Evolutionary conservation across 2,888 invertebrate genomes (phyloP), one percentile per base, ranked within the genome.

Genomic region (Spialia ferax): DNA sequence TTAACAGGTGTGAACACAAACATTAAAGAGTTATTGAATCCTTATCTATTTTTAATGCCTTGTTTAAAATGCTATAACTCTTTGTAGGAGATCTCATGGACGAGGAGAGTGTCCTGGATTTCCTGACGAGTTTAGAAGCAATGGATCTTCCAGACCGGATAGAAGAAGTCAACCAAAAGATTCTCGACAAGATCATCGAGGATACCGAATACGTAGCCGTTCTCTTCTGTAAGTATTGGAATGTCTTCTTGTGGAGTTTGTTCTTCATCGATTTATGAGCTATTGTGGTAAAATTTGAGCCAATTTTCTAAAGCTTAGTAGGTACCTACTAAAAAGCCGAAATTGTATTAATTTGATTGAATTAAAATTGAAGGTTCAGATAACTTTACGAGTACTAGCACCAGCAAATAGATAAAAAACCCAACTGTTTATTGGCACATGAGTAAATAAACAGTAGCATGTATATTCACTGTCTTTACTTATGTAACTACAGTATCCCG

Each of bases 81-180:
- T 18, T 35, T 92, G 23, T 85, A 97, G 97, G 98, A 94, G 98
- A 98, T 95, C 95, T 98, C 88, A 98, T 98, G 98, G 98, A 98
- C 94, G 98, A 98, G 91, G 98, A 98, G 88, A 97, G 96, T 87
- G 98, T 98, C 76, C 94, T 98, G 87, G 98, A 98, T 94, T 98
- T 98, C 94, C 94, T 98, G 80, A 98, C 98, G 81, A 98, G 98
- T 85, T 95, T 98, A 82, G 98, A 98, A 94, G 97, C 98, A 76
- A 98, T 98, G 97, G 98, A 98, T 87, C 94, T 98, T 82, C 98
- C 98, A 59, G 98, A 98, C 93, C 95, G 98, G 88, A 98, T 98
- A 89, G 98, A 98, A 94, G 98, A 98, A 95, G 98, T 98, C 63
- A 98, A 98, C 87, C 95, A 97, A 72, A 97, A 97, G 89, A 98